Percentiles rank a stretch among this genome's conserved stretches.
Evolutionary conservation across 2,113 vertebrate genomes (phyloP).

Genomic region (Nibea albiflora): DNA sequence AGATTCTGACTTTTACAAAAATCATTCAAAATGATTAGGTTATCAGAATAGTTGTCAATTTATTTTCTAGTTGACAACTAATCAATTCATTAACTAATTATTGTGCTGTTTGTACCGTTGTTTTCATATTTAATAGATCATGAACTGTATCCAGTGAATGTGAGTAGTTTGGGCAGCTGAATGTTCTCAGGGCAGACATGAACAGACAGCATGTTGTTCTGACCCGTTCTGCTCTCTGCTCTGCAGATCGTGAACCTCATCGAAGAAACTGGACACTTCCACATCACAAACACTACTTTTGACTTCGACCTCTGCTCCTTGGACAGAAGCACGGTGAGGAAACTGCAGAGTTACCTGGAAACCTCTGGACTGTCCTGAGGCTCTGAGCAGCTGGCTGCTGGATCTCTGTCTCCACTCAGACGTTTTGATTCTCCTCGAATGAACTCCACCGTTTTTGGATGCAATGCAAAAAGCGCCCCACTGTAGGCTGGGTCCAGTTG

Average conservation of each 20-base stretch:
- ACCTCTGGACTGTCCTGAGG: conserved; percentile 92
- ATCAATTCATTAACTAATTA: too few species aligned
- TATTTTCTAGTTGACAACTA: too few species aligned
- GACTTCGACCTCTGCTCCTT: conserved; percentile 99
- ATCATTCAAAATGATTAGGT: too few species aligned
- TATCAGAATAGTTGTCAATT: too few species aligned
- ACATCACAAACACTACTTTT: conserved; percentile 99
- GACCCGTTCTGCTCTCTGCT: not conserved
- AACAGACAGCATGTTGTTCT: not conserved
- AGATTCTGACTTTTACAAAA: too few species aligned
- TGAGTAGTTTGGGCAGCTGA: not conserved
- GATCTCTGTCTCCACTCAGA: conserved; percentile 41
- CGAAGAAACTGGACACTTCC: conserved; percentile 99
- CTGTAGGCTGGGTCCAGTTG: conserved; percentile 28
- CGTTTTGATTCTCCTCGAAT: conserved; percentile 50
- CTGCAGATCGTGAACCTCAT: conserved; percentile 98
- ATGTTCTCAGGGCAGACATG: not conserved
- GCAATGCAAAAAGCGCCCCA: conserved; percentile 78
- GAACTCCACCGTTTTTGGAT: conserved; percentile 79
- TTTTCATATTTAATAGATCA: not conserved
- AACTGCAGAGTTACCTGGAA: conserved; percentile 98
- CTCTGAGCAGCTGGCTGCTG: conserved; percentile 82
- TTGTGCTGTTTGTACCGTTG: too few species aligned
- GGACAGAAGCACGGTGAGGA: conserved; percentile 97
- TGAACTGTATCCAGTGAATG: not conserved